These are phyloP conservation scores for Pogonocherus hispidulus DNA, from an alignment of 2,888 invertebrate genomes.

Conservation along the genomic window DNA sequence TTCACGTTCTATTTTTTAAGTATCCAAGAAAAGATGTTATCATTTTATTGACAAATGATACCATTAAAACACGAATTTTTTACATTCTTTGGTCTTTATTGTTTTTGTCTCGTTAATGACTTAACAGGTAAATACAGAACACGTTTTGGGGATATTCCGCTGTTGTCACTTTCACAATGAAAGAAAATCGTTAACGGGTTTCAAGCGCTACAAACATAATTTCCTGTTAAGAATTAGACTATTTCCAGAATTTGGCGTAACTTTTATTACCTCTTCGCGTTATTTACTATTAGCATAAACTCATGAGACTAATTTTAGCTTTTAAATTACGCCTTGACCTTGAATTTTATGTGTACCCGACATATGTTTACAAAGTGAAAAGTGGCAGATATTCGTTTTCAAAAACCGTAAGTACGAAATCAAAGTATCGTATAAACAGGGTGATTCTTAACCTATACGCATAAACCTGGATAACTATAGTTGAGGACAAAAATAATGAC, in stretches of 20 bases:
- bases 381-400: background rate
- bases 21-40: too few relatives aligned
- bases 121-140: background rate
- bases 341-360: background rate
- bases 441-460: too few relatives aligned
- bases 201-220: background rate
- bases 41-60: too few relatives aligned
- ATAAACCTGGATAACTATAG: too few relatives aligned
- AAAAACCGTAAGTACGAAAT: too few relatives aligned
- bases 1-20: too few relatives aligned
- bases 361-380: background rate
- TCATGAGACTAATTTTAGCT: background rate
- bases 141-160: background rate
- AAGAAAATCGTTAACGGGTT: background rate
- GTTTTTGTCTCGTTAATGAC: background rate
- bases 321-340: background rate
- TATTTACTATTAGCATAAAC: constrained; percentile 2
- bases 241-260: background rate
- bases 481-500: too few relatives aligned
- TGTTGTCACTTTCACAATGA: background rate
- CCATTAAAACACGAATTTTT: too few relatives aligned
- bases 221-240: background rate
- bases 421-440: too few relatives aligned
- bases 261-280: constrained; percentile 4
- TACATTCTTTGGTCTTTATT: too few relatives aligned